Conservation (phyloP, 2,113 vertebrate species). For the Corythornis vintsioides region DNA sequence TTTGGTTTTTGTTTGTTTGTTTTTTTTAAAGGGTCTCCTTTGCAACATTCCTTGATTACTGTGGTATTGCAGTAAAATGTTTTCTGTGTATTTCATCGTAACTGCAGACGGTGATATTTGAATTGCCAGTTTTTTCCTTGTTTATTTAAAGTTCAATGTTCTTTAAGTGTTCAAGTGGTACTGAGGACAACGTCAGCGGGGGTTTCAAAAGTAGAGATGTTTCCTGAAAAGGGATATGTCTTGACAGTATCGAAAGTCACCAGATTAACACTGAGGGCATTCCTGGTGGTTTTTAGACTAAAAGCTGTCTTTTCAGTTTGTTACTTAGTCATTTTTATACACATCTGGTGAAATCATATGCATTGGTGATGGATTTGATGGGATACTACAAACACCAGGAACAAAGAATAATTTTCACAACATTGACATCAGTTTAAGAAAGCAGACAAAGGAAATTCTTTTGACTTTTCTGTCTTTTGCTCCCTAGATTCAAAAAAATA, state of each 20-base stretch:
- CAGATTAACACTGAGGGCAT: neutral
- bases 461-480: neutral
- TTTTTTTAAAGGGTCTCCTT: neutral
- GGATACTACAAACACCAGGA: neutral
- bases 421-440: neutral
- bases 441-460: neutral
- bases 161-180: neutral
- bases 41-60: neutral
- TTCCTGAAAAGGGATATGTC: neutral
- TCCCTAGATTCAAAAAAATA: neutral
- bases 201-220: neutral
- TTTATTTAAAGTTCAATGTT: neutral
- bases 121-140: neutral
- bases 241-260: neutral
- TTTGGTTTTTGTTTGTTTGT: neutral
- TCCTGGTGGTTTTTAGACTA: neutral
- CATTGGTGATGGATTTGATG: neutral
- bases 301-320: neutral
- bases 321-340: neutral
- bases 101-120: neutral
- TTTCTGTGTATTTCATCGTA: neutral
- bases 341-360: neutral
- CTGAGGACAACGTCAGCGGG: accelerated
- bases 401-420: neutral
- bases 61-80: neutral